Conservation (phyloP, 2,113 vertebrate species). For the Myrmecobius fasciatus region DNA sequence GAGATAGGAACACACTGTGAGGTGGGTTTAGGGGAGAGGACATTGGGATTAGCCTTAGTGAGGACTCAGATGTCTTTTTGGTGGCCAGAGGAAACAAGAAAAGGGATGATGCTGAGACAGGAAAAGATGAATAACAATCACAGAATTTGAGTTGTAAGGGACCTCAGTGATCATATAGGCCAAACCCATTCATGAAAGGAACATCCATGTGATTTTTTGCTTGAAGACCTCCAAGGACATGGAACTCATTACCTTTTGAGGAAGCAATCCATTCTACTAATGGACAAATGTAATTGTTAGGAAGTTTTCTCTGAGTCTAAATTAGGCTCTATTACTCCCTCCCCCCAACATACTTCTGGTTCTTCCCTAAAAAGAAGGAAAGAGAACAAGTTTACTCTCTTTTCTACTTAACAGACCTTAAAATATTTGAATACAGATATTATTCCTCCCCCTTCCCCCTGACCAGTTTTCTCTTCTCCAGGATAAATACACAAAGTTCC, state of each 20-base stretch:
- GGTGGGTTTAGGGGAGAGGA: background rate
- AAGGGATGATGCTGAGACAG: background rate
- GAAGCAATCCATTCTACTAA: background rate
- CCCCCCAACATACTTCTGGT: background rate
- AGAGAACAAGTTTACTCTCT: background rate
- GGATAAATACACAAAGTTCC: background rate
- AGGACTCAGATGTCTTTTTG: background rate
- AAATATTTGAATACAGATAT: background rate
- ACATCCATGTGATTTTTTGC: background rate
- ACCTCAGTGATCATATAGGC: background rate
- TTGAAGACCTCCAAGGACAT: background rate
- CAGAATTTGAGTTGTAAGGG: background rate
- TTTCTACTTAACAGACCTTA: background rate
- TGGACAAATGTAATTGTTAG: background rate
- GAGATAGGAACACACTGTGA: background rate
- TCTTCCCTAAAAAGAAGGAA: background rate
- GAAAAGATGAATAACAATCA: background rate
- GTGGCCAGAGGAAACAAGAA: background rate
- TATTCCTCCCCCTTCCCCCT: background rate
- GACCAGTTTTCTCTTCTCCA: background rate
- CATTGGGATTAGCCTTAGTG: background rate
- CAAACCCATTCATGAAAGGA: background rate
- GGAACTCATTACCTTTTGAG: background rate
- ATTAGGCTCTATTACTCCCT: background rate
- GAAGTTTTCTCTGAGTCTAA: background rate